Evolutionary conservation across 2,888 invertebrate species (phyloP).

Genomic region (Heliconius sara): DNA sequence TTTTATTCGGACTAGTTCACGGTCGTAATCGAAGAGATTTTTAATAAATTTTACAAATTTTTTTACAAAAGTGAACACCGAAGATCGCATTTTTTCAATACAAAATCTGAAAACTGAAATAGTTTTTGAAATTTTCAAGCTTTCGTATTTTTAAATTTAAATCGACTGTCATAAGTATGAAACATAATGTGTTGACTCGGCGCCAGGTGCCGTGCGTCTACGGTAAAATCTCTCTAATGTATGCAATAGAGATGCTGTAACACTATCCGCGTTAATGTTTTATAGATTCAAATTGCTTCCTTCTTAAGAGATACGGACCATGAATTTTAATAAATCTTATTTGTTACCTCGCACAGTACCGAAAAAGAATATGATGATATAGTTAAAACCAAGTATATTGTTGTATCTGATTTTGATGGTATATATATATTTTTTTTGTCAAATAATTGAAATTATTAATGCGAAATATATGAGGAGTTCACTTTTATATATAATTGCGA

Average conservation of each 20-base stretch:
- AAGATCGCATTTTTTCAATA: slow-evolving; percentile 40
- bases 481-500: slow-evolving; percentile 44
- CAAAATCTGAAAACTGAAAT: neutral
- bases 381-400: no score
- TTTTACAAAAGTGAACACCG: slow-evolving; percentile 72
- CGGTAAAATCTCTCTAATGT: slow-evolving; percentile 29
- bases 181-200: slow-evolving; percentile 27
- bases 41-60: slow-evolving; percentile 65
- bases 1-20: slow-evolving; percentile 82
- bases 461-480: slow-evolving; percentile 41
- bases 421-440: neutral
- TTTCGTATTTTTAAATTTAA: slow-evolving; percentile 15
- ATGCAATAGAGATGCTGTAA: slow-evolving; percentile 29
- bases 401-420: neutral
- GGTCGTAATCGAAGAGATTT: slow-evolving; percentile 74
- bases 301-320: slow-evolving; percentile 10
- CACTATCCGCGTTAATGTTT: slow-evolving; percentile 20
- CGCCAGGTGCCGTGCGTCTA: slow-evolving; percentile 25
- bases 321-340: slow-evolving; percentile 19
- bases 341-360: slow-evolving; percentile 15
- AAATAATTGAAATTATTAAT: neutral
- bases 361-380: neutral
- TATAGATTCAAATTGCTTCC: slow-evolving; percentile 25
- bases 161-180: slow-evolving; percentile 24
- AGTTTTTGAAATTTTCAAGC: neutral